Conservation (phyloP, 2,797 vertebrate genomes). For the Orientallactaga sibirica region DNA sequence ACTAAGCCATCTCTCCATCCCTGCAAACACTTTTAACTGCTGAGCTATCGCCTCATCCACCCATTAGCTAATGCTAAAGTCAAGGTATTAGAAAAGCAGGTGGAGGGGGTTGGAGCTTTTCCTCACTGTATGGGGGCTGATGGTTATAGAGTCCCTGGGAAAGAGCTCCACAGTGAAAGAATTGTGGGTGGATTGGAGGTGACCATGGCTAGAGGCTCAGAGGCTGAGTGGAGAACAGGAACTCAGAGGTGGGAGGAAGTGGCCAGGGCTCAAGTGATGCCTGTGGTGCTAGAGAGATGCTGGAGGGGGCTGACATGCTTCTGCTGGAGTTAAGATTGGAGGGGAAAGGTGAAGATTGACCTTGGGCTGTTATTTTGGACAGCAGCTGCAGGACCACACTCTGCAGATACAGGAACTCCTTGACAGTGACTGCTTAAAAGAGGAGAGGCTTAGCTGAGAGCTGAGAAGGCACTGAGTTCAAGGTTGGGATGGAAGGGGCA, state of each 20-base stretch:
- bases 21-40: too few species aligned
- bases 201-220: background rate
- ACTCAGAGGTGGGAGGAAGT: background rate
- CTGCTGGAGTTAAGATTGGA: background rate
- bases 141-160: rapidly evolving
- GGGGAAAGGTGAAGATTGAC: background rate
- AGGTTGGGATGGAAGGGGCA: background rate
- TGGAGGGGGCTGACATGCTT: background rate
- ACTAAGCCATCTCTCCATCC: too few species aligned
- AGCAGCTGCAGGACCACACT: too few species aligned
- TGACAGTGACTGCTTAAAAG: background rate
- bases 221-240: rapidly evolving
- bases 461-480: background rate
- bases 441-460: background rate
- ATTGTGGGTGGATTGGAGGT: rapidly evolving
- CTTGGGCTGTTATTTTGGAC: rapidly evolving
- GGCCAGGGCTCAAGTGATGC: too few species aligned
- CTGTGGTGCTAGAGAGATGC: background rate
- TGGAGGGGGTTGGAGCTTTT: background rate
- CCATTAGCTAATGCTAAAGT: too few species aligned
- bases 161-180: background rate
- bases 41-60: too few species aligned
- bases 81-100: background rate
- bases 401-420: background rate
- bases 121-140: background rate